Base-by-base conservation (phyloP, 1,140 invertebrate species). In the Oreohelix idahoensis region DNA sequence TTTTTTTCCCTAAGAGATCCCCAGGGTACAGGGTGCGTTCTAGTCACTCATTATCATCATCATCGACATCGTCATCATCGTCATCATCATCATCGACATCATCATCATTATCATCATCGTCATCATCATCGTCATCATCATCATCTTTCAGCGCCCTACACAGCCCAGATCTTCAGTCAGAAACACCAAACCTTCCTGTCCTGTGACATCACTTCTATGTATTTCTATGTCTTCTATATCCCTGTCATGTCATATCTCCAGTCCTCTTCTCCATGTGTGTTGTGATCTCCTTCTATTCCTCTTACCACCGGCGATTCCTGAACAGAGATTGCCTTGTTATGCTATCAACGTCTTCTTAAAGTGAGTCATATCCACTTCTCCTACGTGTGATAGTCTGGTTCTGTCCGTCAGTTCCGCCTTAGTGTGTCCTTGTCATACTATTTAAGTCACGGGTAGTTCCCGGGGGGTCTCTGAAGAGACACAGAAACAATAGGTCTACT, bases 1-100 rank as follows among this genome's bases (percentile, higher is more conserved):
- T 20, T 79, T 29, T 35, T 79, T 66, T 17, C 29, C n/a, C n/a
- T n/a, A n/a, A n/a, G n/a, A n/a, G n/a, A n/a, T n/a, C n/a, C n/a
- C n/a, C n/a, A n/a, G n/a, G n/a, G n/a, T n/a, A n/a, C n/a, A n/a
- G n/a, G n/a, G n/a, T 39, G 29, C 51, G 26, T 32, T 36, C 39
- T 23, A n/a, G 23, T 42, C 13, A 26, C 26, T 71, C 23, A 81
- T 32, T 74, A 76, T 71, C 38, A 75, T 73, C 58, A 75, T 71
- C 58, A 76, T 73, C 38, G 75, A 78, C 58, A 73, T 71, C 38
- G 75, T 71, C 38, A 76, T 81, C 42, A 81, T 73, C 58, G 45
- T 71, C 38, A 81, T 81, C 38, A 38, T 75, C 58, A 75, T 81
- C 42, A 73, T 71, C 38, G 35, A 35, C 38, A 71, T 73, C 38